Percentiles rank a stretch among this genome's conserved stretches.
These are phyloP conservation scores for Pycnonotus jocosus DNA, from an alignment of 2,113 vertebrate species.

Conservation along the genomic window DNA sequence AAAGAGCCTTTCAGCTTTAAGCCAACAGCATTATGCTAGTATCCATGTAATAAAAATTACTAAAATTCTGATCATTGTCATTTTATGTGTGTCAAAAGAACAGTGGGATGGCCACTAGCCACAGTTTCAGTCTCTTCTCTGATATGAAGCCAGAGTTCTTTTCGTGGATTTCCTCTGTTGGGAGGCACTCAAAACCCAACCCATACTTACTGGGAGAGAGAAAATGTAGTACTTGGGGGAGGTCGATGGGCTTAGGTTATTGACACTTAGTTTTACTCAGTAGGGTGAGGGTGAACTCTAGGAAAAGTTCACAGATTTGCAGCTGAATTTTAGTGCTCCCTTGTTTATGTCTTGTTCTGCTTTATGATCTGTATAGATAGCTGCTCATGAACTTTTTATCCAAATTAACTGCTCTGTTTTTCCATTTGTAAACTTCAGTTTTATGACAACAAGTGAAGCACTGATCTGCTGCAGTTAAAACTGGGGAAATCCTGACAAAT, in stretches of 20 bases:
- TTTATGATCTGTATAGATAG: not conserved
- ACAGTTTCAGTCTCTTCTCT: not conserved
- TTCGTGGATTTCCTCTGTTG: not conserved
- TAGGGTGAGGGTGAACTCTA: not conserved
- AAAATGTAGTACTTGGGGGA: not conserved
- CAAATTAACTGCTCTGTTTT: not conserved
- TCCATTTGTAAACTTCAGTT: not conserved
- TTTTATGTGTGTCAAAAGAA: not conserved
- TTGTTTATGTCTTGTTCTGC: not conserved
- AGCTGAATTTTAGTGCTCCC: not conserved
- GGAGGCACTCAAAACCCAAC: not conserved
- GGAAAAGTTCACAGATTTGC: not conserved
- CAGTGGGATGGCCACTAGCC: not conserved
- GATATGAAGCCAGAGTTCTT: not conserved
- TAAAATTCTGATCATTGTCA: not conserved
- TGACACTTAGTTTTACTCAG: not conserved
- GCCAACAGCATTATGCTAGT: not conserved
- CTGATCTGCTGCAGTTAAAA: not conserved
- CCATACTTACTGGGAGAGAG: not conserved
- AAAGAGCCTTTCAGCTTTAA: not conserved
- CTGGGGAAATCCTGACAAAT: not conserved
- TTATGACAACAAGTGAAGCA: not conserved
- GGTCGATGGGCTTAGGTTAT: not conserved
- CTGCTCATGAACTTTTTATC: not conserved
- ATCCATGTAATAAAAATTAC: not conserved